phyloP scores from a whole-genome alignment of 2,797 vertebrate genomes.

The Carcharodon carcharias region DNA sequence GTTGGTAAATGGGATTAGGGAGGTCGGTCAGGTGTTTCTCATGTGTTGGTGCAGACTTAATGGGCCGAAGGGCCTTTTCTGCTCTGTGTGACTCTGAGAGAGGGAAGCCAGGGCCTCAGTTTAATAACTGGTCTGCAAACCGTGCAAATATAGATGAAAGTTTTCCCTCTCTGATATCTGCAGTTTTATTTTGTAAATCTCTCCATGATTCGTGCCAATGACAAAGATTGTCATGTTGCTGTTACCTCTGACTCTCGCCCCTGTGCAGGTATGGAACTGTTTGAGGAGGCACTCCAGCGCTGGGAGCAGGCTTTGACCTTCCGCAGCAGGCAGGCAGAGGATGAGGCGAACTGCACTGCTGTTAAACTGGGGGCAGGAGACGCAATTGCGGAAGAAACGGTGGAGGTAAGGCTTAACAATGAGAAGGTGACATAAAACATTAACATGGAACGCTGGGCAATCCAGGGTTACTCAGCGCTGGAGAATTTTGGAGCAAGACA shows the following conservation, averaged over 20 bases:
- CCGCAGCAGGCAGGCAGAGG: slow-evolving; percentile 72
- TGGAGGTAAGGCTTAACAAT: slow-evolving; percentile 65
- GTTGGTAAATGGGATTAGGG: too few relatives aligned
- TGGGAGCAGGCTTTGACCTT: slow-evolving; percentile 92
- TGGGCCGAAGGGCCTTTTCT: too few relatives aligned
- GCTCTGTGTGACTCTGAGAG: neutral
- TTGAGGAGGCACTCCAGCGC: slow-evolving; percentile 81
- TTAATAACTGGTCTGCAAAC: neutral
- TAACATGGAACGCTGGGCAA: neutral
- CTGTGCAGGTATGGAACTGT: slow-evolving; percentile 84
- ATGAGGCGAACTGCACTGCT: slow-evolving; percentile 68
- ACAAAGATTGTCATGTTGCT: neutral
- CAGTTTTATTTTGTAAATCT: neutral
- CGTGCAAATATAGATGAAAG: neutral
- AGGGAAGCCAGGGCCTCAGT: too few relatives aligned
- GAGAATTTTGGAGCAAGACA: neutral
- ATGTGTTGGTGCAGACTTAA: too few relatives aligned
- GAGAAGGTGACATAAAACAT: neutral
- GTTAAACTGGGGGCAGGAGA: slow-evolving; percentile 82
- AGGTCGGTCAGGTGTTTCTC: too few relatives aligned
- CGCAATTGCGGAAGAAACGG: slow-evolving; percentile 78
- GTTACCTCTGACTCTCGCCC: neutral
- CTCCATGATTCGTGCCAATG: neutral
- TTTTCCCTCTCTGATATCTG: too few relatives aligned
- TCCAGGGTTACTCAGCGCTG: neutral